Evolutionary conservation across 1,140 invertebrate genomes (phyloP), one percentile per base, ranked within the genome.

Genomic region (Eriosoma lanigerum): DNA sequence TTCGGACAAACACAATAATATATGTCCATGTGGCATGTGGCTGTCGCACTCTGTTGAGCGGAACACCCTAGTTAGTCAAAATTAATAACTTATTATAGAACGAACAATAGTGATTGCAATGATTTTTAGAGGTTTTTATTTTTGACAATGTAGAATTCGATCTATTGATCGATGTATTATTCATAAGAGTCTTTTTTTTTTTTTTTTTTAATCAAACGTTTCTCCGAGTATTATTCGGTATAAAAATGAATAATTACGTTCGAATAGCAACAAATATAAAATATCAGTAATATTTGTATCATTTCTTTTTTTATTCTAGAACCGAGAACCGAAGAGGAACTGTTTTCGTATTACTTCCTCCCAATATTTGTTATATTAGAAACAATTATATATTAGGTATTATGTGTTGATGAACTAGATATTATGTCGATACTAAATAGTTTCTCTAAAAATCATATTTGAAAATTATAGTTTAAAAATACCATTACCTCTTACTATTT

Each of bases 21-120:
- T 56, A 46, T 29, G 72, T 44, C 32, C 32, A 17, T 21, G 72
- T 58, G 72, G 32, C 32, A 17, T 21, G 72, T 58, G 72, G 32
- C 52, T 58, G 72, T 75, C 72, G 52, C 52, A 58, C 72, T 75
- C 32, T 52, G 38, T 52, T 29, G 32, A 75, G 72, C 72, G 72
- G 50, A 75, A 75, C 72, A 75, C 50, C 72, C 72, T 44, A 75
- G 13, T 52, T 52, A 52, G 44, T 46, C 12, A 17, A 48, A 17
- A 19, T 9, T 58, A 58, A 58, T 26, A 26, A 58, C 0, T 56
- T n/a, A 4, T 9, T 3, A 12, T 24, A 9, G 26, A n/a, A 21
- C 3, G 13, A 46, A 68, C 13, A 68, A 17, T 68, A 6, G 46
- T n/a, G 19, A 72, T 52, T 4, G 46, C 68, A 29, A 26, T 15